Evolutionary conservation across 2,888 invertebrate genomes (phyloP).

Genomic region (Eilema caniola): DNA sequence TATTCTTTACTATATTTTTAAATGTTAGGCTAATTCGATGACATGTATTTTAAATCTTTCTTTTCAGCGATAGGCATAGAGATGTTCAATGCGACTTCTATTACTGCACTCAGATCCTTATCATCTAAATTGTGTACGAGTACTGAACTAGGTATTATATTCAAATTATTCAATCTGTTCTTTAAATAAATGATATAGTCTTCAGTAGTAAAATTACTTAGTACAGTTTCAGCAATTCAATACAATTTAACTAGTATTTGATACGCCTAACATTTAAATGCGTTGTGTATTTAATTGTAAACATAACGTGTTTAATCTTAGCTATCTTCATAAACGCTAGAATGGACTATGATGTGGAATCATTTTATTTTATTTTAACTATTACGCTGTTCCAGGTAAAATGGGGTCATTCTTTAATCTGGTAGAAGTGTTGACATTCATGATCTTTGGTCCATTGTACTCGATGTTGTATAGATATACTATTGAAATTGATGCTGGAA

Average conservation of each 20-base stretch:
- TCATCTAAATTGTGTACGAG: slow-evolving; percentile 91
- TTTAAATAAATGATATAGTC: too few species aligned
- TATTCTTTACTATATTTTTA: neutral
- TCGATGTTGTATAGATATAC: slow-evolving; percentile 90
- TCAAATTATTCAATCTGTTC: neutral
- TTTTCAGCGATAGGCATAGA: slow-evolving; percentile 89
- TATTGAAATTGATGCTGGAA: slow-evolving; percentile 88
- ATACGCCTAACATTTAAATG: too few species aligned
- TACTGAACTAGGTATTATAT: slow-evolving; percentile 89
- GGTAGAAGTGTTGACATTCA: slow-evolving; percentile 90
- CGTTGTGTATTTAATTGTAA: neutral
- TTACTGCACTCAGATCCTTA: slow-evolving; percentile 91
- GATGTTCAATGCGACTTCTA: slow-evolving; percentile 91
- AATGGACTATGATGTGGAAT: too few species aligned
- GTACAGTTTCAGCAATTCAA: too few species aligned
- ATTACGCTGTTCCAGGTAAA: slow-evolving; percentile 86
- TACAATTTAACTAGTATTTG: neutral
- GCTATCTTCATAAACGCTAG: too few species aligned
- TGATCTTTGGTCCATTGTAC: slow-evolving; percentile 91
- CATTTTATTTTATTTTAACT: too few species aligned
- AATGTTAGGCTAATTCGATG: neutral
- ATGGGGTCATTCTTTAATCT: slow-evolving; percentile 91
- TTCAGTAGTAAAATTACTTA: too few species aligned
- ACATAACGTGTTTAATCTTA: neutral
- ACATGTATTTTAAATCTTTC: neutral